Percentiles rank a stretch among this genome's conserved stretches.
Conservation (phyloP, 2,113 vertebrate species). For the Chunga burmeisteri region DNA sequence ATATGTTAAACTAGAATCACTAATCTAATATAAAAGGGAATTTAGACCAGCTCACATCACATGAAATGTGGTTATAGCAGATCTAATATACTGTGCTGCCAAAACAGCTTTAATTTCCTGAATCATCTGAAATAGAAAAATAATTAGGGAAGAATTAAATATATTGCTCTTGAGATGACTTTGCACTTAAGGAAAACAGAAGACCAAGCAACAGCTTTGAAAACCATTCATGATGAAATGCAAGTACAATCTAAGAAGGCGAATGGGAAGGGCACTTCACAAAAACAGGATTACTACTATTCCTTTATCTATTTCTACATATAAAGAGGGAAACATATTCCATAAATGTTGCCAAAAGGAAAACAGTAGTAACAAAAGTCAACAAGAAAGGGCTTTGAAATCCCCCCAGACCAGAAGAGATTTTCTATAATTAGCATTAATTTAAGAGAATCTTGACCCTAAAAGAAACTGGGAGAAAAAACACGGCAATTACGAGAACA, state of each 20-base stretch:
- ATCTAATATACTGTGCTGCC: conserved; percentile 53
- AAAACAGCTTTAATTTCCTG: conserved; percentile 59
- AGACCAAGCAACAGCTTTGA: neutral
- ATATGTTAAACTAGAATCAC: conserved; percentile 39
- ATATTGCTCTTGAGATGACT: conserved; percentile 61
- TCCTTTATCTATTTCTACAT: neutral
- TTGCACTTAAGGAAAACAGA: conserved; percentile 33
- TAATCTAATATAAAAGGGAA: conserved; percentile 55
- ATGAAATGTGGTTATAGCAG: conserved; percentile 56
- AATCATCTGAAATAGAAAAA: conserved; percentile 50
- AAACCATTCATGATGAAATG: neutral
- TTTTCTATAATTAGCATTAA: neutral
- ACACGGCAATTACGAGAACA: neutral
- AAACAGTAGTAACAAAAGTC: neutral
- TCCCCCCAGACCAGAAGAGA: neutral
- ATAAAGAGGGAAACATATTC: neutral
- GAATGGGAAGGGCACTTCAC: neutral
- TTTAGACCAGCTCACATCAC: conserved; percentile 39
- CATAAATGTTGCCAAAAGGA: neutral
- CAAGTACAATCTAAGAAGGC: neutral
- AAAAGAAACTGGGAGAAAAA: neutral
- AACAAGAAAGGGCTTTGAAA: neutral
- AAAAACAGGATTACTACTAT: neutral
- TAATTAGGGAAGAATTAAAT: conserved; percentile 58
- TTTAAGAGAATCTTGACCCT: neutral